Evolutionary conservation across 2,888 invertebrate species (phyloP), one percentile per base, ranked within the genome.

Genomic region (Lymantria dispar): DNA sequence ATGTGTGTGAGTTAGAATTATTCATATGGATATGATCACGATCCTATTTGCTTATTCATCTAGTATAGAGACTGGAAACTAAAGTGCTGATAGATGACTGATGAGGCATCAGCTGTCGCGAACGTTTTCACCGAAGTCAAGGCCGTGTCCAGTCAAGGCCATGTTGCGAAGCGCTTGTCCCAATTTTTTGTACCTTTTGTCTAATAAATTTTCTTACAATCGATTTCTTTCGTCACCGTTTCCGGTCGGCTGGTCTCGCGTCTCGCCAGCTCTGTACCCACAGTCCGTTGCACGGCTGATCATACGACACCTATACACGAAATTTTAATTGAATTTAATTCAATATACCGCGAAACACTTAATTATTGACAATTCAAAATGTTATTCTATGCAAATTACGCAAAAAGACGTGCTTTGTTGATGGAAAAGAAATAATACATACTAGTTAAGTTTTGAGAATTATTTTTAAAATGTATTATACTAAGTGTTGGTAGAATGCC

Each of bases 41-140:
- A 22, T 22, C 22, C 22, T 5, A 22, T 22, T 22, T 5, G 3
- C 22, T 22, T 22, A 22, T 22, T 22, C 3, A 22, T 22, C 22
- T 22, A 3, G 22, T 22, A 22, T 22, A 22, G 22, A 22, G 22
- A 22, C 22, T 22, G 22, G 5, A 2, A 22, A 22, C 22, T 22
- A 22, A 22, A 22, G 22, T 22, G 22, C 22, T 22, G 22, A 22
- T 22, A 22, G 22, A 5, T 22, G 47, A 54, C 57, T 67, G 70
- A 78, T 76, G 73, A 66, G 64, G 64, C 60, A 48, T 54, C 54
- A 49, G 56, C 61, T 62, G 66, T 61, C 56, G 64, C 60, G 61
- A 56, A 60, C 67, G 79, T 85, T 90, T 90, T 90, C 90, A 75
- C 90, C 70, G 66, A 68, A 87, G 85, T 88, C 90, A 90, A 90